Evolutionary conservation across 2,888 invertebrate genomes (phyloP).

Genomic region (Synergus gifuensis): DNA sequence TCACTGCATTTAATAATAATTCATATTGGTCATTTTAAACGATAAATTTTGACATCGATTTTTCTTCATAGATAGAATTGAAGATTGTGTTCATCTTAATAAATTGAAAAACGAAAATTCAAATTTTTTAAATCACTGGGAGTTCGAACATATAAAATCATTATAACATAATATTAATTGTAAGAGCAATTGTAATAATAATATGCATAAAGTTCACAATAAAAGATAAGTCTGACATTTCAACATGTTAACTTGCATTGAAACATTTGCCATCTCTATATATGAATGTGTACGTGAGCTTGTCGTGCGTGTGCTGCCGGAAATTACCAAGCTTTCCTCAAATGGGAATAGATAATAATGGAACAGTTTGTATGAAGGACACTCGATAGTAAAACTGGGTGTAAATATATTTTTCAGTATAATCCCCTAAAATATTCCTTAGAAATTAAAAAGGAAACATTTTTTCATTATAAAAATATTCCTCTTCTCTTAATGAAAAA

Average conservation of each 20-base stretch:
- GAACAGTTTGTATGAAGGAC: background rate
- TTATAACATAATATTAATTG: too few relatives aligned
- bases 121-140: background rate
- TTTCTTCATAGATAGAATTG: background rate
- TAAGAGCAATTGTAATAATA: background rate
- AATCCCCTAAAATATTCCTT: background rate
- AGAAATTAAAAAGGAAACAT: background rate
- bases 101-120: background rate
- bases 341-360: background rate
- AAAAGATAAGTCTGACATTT: background rate
- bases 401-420: background rate
- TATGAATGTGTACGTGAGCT: too few relatives aligned
- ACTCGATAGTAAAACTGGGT: background rate
- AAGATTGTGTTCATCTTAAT: background rate
- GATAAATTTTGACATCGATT: constrained; percentile 1
- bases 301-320: constrained; percentile 18
- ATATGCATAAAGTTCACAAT: background rate
- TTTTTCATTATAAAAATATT: background rate
- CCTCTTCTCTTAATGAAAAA: background rate
- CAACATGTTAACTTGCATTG: background rate
- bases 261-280: background rate
- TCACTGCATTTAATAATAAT: too few relatives aligned
- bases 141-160: too few relatives aligned
- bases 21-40: background rate
- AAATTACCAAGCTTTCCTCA: constrained; percentile 33